phyloP scores from a whole-genome alignment of 2,797 vertebrate species.

The Champsocephalus esox region DNA sequence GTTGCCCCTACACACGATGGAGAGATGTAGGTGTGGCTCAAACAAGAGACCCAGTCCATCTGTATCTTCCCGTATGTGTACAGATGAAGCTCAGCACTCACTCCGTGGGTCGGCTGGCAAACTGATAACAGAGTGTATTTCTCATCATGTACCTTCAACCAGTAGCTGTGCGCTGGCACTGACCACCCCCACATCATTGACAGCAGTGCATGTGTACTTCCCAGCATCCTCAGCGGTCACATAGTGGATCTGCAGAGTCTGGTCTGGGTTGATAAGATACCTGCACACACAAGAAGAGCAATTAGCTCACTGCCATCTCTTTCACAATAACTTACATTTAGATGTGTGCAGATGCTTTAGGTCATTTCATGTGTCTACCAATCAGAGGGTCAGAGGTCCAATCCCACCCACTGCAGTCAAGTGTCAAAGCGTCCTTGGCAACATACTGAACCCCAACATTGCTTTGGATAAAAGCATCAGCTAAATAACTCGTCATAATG shows the following conservation, averaged over 20 bases:
- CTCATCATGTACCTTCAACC: slow-evolving; percentile 82
- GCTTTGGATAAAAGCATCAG: not conserved
- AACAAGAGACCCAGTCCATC: not conserved
- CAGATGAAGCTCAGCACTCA: not conserved
- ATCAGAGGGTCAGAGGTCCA: no score
- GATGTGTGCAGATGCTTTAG: not conserved
- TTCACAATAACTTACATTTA: not conserved
- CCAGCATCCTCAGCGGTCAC: slow-evolving; percentile 85
- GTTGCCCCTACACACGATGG: not conserved
- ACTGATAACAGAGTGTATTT: not conserved
- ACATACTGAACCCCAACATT: no score
- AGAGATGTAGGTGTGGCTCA: no score
- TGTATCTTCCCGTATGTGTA: not conserved
- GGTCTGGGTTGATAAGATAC: slow-evolving; percentile 88
- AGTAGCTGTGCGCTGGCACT: slow-evolving; percentile 80
- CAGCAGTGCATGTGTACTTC: slow-evolving; percentile 87
- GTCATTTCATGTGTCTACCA: not conserved
- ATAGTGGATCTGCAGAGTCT: slow-evolving; percentile 88
- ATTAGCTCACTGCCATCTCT: not conserved
- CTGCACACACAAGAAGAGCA: slow-evolving; percentile 62
- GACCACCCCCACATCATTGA: slow-evolving; percentile 84
- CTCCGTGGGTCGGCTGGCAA: no score
- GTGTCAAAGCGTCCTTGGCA: no score
- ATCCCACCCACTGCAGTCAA: no score
- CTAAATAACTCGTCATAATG: not conserved